Evolutionary conservation across 2,888 invertebrate species (phyloP).

Genomic region (Phortica okadai): DNA sequence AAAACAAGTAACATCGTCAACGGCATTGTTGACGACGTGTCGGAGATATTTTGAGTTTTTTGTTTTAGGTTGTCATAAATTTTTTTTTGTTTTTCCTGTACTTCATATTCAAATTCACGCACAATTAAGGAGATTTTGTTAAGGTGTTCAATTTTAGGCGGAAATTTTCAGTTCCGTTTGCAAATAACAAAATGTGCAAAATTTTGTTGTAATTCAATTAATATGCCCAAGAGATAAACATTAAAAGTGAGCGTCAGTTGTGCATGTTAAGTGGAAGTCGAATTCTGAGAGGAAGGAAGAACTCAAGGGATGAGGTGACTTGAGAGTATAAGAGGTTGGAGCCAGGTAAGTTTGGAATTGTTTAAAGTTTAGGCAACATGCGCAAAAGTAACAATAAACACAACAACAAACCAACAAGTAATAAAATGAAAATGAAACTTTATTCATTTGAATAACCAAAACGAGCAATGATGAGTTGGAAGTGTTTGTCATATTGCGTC

Average conservation of each 20-base stretch:
- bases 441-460: neutral
- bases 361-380: neutral
- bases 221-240: neutral
- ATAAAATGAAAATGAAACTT: neutral
- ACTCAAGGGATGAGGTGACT: neutral
- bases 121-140: neutral
- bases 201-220: constrained; percentile 9
- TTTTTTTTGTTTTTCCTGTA: constrained; percentile 3
- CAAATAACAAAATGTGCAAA: neutral
- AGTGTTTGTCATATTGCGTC: no score
- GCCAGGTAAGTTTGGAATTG: neutral
- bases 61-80: neutral
- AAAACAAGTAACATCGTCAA: neutral
- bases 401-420: neutral
- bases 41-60: neutral
- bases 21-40: no score
- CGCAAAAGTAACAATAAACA: neutral
- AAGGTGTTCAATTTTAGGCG: neutral
- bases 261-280: neutral
- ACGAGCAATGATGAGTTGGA: neutral
- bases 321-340: neutral
- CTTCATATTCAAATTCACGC: neutral
- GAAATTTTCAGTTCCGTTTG: neutral
- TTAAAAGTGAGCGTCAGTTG: neutral
- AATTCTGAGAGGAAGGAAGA: neutral